Evolutionary conservation across 1,140 invertebrate genomes (phyloP).

Genomic region (Drosophila persimilis): DNA sequence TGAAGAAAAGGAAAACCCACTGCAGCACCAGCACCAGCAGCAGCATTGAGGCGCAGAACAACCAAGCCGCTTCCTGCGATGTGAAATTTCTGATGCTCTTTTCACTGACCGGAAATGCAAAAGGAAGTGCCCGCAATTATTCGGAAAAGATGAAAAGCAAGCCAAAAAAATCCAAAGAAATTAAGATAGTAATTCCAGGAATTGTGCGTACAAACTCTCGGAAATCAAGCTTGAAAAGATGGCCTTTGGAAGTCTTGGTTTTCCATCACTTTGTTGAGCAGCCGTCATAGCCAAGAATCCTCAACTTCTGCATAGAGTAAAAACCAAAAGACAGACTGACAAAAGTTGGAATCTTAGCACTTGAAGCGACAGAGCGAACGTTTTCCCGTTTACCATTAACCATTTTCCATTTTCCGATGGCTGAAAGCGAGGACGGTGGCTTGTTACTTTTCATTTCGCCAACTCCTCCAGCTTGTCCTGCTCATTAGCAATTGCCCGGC

Average conservation of each 20-base stretch:
- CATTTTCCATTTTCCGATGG: conserved; percentile 45
- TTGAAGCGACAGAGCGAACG: conserved; percentile 55
- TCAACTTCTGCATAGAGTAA: conserved; percentile 33
- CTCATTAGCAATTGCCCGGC: conserved; percentile 71
- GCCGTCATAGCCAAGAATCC: not conserved
- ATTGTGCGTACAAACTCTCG: too few species aligned
- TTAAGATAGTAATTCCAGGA: too few species aligned
- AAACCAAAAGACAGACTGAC: conserved; percentile 15
- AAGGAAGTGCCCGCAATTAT: too few species aligned
- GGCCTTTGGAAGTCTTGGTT: too few species aligned
- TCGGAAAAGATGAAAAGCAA: too few species aligned
- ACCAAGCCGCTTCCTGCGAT: conserved; percentile 5
- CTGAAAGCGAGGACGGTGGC: conserved; percentile 63
- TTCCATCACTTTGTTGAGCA: too few species aligned
- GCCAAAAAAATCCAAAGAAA: too few species aligned
- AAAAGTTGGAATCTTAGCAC: conserved; percentile 68
- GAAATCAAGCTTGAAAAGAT: too few species aligned
- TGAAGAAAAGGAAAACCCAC: conserved; percentile 21
- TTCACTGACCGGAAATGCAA: too few species aligned
- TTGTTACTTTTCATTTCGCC: conserved; percentile 78
- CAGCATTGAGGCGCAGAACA: not conserved
- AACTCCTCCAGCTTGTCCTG: conserved; percentile 69
- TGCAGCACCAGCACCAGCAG: conserved; percentile 20
- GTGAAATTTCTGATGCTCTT: conserved; percentile 46
- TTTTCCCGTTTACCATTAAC: conserved; percentile 57